A percentile compares a stretch with the other conserved stretches of the same genome.
These are phyloP conservation scores for Xestia rhomboidea DNA, from an alignment of 2,888 invertebrate species.

Conservation along the genomic window DNA sequence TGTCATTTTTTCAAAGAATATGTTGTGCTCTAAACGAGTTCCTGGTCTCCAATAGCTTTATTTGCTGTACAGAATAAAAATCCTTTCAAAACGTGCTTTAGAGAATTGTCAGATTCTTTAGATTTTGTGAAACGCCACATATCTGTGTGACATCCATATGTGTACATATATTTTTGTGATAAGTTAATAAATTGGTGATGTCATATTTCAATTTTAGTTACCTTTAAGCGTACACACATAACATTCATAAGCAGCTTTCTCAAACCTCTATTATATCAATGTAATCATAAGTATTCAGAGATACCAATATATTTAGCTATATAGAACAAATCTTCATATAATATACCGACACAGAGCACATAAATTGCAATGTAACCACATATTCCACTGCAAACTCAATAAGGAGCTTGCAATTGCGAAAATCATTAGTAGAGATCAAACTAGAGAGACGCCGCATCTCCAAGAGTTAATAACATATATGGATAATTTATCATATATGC, in stretches of 20 bases:
- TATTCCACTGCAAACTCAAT: not conserved
- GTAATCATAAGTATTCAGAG: not conserved
- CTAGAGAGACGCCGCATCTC: not conserved
- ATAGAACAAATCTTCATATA: not conserved
- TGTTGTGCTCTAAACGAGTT: too few species aligned
- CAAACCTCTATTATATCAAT: not conserved
- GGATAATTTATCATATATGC: not conserved
- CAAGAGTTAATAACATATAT: not conserved
- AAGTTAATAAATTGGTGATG: too few species aligned
- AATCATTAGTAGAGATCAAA: not conserved
- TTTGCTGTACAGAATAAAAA: not conserved
- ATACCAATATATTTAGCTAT: not conserved
- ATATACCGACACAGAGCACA: not conserved
- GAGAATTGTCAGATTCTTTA: not conserved
- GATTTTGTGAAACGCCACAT: not conserved
- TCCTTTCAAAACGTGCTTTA: not conserved
- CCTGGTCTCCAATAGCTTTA: not conserved
- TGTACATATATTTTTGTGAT: not conserved
- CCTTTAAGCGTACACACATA: not conserved
- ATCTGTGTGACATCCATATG: not conserved
- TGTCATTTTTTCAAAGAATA: not conserved
- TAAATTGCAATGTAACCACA: slow-evolving; percentile 12
- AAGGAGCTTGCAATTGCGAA: not conserved
- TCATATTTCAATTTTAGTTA: not conserved
- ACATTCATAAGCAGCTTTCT: not conserved